These are phyloP conservation scores for Orchesella cincta DNA, from an alignment of 1,140 invertebrate species.

Conservation along the genomic window DNA sequence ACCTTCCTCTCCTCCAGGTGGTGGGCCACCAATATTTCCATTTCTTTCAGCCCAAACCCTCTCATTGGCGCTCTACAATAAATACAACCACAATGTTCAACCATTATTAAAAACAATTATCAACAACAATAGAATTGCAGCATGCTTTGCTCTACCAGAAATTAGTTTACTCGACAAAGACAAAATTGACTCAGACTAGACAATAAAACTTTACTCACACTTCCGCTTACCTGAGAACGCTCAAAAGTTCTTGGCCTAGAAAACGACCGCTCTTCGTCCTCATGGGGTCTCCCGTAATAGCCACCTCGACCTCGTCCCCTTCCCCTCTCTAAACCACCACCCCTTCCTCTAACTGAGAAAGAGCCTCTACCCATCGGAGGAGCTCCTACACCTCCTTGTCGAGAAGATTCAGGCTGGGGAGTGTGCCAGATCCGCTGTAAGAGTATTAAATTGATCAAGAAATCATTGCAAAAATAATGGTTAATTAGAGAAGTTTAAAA, in stretches of 20 bases:
- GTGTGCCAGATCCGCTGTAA: constrained; percentile 63
- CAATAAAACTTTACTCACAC: background rate
- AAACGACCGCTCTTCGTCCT: constrained; percentile 49
- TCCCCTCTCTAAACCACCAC: constrained; percentile 58
- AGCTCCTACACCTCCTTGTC: constrained; percentile 52
- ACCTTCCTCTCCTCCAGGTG: constrained; percentile 52
- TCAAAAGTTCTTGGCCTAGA: constrained; percentile 55
- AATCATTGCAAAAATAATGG: too few species aligned
- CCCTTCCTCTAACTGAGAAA: constrained; percentile 58
- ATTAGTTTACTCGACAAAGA: too few species aligned
- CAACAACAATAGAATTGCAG: too few species aligned
- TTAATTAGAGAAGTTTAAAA: too few species aligned
- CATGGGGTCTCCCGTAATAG: constrained; percentile 50
- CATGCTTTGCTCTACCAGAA: too few species aligned
- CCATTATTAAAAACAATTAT: too few species aligned
- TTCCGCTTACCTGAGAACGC: constrained; percentile 53
- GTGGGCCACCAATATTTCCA: constrained; percentile 53
- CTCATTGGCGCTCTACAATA: constrained; percentile 46
- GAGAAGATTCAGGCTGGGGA: constrained; percentile 50
- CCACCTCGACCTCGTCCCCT: constrained; percentile 57
- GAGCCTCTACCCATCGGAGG: constrained; percentile 48
- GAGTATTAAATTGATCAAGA: constrained; percentile 28
- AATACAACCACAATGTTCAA: background rate
- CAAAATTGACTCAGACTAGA: background rate
- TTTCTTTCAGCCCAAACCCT: constrained; percentile 65